Evolutionary conservation across 2,888 invertebrate species (phyloP), one percentile per base, ranked within the genome.

Genomic region (Parnassius mnemosyne): DNA sequence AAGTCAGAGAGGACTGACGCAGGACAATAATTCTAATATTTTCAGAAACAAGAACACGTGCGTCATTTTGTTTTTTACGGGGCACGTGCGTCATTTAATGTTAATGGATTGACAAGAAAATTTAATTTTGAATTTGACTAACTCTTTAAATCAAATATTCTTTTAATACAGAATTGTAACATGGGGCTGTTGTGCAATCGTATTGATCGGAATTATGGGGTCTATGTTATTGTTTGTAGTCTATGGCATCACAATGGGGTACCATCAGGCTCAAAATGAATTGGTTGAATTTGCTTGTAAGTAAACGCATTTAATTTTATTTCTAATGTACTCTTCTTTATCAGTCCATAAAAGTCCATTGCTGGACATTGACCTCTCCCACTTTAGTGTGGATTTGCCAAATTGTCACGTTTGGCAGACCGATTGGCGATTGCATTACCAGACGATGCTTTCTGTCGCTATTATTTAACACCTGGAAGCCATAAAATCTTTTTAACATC

Each of bases 251-350:
- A 83, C 89, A 12, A 84, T 89, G 20, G 89, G 89, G 9, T 90
- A 90, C 66, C 87, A 89, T 68, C 89, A 88, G 68, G 89, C 87
- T 3, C 89, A 90, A 66, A 88, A 86, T 71, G 89, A 90, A 72
- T 79, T 90, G 0, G 81, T 86, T 7, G 72, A 84, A 0, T 89
- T 87, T 72, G 85, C 89, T 49, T 79, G 89, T 89, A 73, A 78
- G 84, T 57, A 25, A 34, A 34, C 34, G 34, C 5, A 34, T 34
- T 34, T 34, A 34, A 34, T 34, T 34, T 34, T 34, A 34, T 34
- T 34, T 34, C 34, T 34, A 34, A 7, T 5, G 34, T 34, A 5
- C 34, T 34, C 7, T 34, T 34, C 20, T 34, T 34, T 34, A 34
- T 34, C 7, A 34, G 34, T 25, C 3, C 25, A 25, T 25, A 25